Evolutionary conservation across 1,140 invertebrate species (phyloP).

Genomic region (Oryctes rhinoceros): DNA sequence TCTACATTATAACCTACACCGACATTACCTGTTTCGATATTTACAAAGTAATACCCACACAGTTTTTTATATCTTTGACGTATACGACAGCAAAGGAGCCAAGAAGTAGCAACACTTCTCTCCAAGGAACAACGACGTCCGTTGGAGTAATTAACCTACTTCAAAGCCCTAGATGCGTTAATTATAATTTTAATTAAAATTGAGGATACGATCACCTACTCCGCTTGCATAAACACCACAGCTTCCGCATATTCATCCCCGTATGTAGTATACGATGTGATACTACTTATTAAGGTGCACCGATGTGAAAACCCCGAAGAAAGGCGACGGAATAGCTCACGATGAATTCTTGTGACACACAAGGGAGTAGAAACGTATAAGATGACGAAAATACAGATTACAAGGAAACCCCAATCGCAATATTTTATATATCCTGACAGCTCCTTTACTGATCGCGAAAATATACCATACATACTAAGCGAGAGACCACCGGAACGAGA

Average conservation of each 20-base stretch:
- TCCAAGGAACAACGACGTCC: not conserved
- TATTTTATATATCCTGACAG: not conserved
- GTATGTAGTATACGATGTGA: not conserved
- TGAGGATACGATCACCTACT: not conserved
- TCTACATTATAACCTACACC: too few relatives aligned
- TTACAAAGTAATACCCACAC: too few relatives aligned
- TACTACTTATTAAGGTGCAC: too few relatives aligned
- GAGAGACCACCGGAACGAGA: not conserved
- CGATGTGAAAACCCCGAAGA: too few relatives aligned
- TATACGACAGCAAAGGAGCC: too few relatives aligned
- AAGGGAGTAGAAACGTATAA: not conserved
- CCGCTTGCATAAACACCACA: not conserved
- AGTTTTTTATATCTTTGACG: too few relatives aligned
- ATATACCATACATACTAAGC: constrained; percentile 1
- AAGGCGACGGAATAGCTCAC: too few relatives aligned
- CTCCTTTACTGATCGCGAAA: not conserved
- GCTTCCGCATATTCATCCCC: not conserved
- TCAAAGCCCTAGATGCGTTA: not conserved
- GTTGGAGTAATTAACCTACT: not conserved
- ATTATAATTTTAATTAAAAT: constrained; percentile 1
- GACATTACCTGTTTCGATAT: too few relatives aligned
- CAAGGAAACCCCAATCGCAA: not conserved
- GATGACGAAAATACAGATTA: not conserved
- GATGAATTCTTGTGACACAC: not conserved
- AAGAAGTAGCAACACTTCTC: not conserved